Base-by-base conservation (phyloP, 2,888 invertebrate species). In the Digitonthophagus gazella region DNA sequence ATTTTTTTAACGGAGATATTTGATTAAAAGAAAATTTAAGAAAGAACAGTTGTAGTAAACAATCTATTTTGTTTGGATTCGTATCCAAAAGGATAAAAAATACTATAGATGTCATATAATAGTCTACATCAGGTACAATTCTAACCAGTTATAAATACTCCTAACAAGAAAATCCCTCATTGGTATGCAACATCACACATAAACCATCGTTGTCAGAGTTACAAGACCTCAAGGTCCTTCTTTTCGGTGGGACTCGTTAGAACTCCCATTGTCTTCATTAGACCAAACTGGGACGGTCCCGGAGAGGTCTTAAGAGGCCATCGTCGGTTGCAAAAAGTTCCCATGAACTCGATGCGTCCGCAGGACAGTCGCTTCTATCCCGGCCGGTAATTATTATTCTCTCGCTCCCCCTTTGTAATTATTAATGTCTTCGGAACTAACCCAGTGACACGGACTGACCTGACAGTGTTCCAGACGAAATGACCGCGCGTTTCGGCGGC, bases 401-500 rank as follows among this genome's bases (percentile, higher is more conserved):
- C 11, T 44, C 78, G 77, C 80, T 79, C 79, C 61, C 61, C 61
- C 18, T 76, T 79, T 75, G 77, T 80, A 80, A 80, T 80, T 79
- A 80, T 77, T 75, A 75, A 77, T 74, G 74, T 75, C 75, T 73
- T 44, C 78, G 75, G 20, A 77, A 77, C 77, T 76, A 77, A 74
- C 76, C 78, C 77, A 77, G 75, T 80, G 78, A 79, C 78, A 79
- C 72, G 76, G 66, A 76, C 77, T 80, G 80, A 80, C 80, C 80
- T 44, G 28, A 44, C 28, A 44, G 28, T 44, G 6, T 11, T 8
- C 70, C 56, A n/a, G 15, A 66, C 69, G 71, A 70, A 68, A 67
- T 73, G 75, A 70, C 69, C 72, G 44, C 58, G 65, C 61, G 19
- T 16, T 54, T 61, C 54, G 61, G 20, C 61, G 61, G 16, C 18